Conservation (phyloP, 2,797 vertebrate genomes). For the Artibeus lituratus region DNA sequence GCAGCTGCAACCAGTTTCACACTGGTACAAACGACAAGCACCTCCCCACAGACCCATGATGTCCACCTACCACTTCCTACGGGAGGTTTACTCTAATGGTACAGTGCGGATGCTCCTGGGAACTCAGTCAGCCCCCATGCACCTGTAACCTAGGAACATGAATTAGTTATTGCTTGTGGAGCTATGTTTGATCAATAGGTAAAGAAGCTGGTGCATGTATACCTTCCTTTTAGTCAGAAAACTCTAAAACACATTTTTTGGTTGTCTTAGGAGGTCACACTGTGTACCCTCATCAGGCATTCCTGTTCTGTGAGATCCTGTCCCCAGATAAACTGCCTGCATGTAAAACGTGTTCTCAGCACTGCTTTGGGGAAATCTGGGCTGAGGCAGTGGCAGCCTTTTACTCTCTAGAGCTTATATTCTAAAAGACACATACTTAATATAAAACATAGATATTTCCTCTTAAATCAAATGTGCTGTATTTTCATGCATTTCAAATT, state of each 20-base stretch:
- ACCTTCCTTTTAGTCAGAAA: background rate
- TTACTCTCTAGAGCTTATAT: background rate
- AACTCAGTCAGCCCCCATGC: background rate
- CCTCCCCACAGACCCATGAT: background rate
- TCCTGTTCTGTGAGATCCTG: background rate
- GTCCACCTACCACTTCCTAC: background rate
- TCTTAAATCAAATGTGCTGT: background rate
- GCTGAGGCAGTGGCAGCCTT: background rate
- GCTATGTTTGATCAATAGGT: background rate
- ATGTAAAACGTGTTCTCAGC: background rate
- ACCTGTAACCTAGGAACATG: background rate
- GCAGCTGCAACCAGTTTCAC: background rate
- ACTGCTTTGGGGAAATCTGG: background rate
- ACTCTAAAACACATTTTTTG: background rate
- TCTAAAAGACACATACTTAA: background rate
- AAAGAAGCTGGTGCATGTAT: background rate
- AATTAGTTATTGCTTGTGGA: background rate
- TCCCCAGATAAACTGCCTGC: background rate
- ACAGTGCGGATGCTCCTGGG: too few relatives aligned
- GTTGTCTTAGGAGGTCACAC: background rate
- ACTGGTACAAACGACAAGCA: background rate
- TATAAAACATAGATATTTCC: background rate
- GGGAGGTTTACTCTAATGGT: too few relatives aligned
- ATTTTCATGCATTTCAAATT: slow-evolving; percentile 15
- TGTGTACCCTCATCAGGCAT: background rate